Conservation (phyloP, 2,888 invertebrate genomes). For the Eristalis arbustorum region DNA sequence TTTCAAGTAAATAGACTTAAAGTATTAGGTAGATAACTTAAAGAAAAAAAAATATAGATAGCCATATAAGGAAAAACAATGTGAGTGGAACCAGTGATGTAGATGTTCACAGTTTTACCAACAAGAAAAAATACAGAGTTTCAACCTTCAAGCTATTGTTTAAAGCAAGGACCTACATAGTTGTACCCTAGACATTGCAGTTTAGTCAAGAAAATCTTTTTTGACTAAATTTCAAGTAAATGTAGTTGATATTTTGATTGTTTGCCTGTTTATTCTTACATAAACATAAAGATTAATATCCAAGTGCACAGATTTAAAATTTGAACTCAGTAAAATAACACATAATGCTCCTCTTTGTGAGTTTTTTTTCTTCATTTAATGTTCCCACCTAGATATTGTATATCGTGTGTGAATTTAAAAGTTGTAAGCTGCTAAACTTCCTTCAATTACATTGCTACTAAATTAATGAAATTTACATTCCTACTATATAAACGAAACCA, state of each 20-base stretch:
- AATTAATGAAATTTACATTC: neutral
- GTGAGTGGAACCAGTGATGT: neutral
- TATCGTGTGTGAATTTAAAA: neutral
- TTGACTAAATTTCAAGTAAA: neutral
- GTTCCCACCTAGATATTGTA: neutral
- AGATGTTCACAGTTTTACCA: neutral
- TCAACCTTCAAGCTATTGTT: neutral
- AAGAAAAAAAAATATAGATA: neutral
- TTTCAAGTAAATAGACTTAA: neutral
- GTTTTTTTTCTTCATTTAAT: neutral
- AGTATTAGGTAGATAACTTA: neutral
- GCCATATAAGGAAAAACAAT: neutral
- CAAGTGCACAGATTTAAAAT: too few species aligned
- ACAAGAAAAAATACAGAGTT: neutral
- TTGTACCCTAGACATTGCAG: neutral
- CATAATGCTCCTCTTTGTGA: neutral
- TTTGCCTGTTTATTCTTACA: too few species aligned
- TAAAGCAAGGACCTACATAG: neutral
- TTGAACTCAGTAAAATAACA: neutral
- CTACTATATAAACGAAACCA: neutral
- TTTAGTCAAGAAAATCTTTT: neutral
- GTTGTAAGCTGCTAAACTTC: neutral
- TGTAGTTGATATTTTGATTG: neutral
- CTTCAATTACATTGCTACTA: neutral
- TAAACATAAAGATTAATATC: too few species aligned